Conservation (phyloP, 2,113 vertebrate genomes). For the Dryoscopus gambensis region DNA sequence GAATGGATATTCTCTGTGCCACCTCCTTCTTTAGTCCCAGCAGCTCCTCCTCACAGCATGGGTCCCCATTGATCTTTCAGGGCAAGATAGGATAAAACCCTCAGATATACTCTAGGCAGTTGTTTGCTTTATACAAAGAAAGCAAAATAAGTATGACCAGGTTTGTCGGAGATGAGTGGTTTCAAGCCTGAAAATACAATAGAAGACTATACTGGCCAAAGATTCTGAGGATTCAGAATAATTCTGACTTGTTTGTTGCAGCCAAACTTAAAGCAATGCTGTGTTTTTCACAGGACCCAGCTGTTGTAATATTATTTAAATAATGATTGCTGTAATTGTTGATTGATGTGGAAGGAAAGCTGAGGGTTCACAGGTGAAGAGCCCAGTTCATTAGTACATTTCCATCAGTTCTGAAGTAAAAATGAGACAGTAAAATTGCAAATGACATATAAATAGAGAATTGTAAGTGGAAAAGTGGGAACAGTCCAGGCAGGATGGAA, state of each 20-base stretch:
- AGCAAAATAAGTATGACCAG: neutral
- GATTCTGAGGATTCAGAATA: neutral
- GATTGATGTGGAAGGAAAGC: neutral
- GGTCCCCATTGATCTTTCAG: neutral
- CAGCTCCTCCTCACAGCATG: neutral
- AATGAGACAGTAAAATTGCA: neutral
- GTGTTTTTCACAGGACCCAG: neutral
- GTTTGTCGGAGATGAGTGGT: neutral
- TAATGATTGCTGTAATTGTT: neutral
- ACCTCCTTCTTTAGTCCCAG: neutral
- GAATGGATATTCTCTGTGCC: neutral
- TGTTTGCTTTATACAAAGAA: neutral
- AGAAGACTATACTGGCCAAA: neutral
- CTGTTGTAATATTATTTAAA: neutral
- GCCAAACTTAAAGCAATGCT: neutral
- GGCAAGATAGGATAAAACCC: neutral
- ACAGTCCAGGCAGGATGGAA: neutral
- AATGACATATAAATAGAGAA: neutral
- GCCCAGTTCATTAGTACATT: neutral
- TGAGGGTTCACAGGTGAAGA: neutral
- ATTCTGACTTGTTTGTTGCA: neutral
- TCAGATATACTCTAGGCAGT: neutral
- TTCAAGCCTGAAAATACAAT: neutral
- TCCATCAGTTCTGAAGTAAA: neutral
- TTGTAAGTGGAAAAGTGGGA: neutral